A percentile compares a stretch with the other conserved stretches of the same genome.
phyloP scores from a whole-genome alignment of 1,140 invertebrate species.

The Drosophila kohkoa region DNA sequence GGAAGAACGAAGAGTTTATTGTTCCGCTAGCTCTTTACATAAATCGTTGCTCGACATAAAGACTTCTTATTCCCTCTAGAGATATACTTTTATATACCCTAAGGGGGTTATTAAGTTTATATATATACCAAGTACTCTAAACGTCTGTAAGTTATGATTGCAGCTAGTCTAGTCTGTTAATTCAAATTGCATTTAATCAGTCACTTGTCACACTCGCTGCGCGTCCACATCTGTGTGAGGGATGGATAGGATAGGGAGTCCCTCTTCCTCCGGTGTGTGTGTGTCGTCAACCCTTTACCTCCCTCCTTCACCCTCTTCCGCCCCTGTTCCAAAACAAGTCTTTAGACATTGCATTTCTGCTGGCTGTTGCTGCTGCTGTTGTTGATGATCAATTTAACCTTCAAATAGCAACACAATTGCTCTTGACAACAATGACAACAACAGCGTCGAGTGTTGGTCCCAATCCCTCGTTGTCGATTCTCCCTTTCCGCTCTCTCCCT shows the following conservation, averaged over 20 bases:
- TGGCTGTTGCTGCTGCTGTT: constrained; percentile 32
- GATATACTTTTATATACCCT: background rate
- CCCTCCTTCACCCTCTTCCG: background rate
- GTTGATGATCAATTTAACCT: constrained; percentile 77
- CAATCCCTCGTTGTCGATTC: background rate
- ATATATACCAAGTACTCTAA: too few species aligned
- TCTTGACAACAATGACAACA: constrained; percentile 40
- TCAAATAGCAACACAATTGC: constrained; percentile 63
- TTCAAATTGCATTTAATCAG: constrained; percentile 43
- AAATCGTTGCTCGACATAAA: background rate
- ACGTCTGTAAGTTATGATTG: background rate
- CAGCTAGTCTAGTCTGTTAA: constrained; percentile 23
- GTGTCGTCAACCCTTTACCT: constrained; percentile 14
- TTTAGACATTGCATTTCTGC: constrained; percentile 45
- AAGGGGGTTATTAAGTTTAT: background rate
- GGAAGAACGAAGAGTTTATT: background rate
- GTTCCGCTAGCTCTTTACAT: background rate
- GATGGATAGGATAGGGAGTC: background rate
- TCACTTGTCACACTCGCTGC: constrained; percentile 14
- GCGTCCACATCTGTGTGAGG: background rate
- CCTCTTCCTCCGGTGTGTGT: background rate
- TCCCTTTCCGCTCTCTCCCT: background rate
- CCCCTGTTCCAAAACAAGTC: background rate
- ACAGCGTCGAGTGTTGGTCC: constrained; percentile 15
- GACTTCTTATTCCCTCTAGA: background rate